Conservation (phyloP, 2,797 vertebrate species). For the Danio jaintianensis region DNA sequence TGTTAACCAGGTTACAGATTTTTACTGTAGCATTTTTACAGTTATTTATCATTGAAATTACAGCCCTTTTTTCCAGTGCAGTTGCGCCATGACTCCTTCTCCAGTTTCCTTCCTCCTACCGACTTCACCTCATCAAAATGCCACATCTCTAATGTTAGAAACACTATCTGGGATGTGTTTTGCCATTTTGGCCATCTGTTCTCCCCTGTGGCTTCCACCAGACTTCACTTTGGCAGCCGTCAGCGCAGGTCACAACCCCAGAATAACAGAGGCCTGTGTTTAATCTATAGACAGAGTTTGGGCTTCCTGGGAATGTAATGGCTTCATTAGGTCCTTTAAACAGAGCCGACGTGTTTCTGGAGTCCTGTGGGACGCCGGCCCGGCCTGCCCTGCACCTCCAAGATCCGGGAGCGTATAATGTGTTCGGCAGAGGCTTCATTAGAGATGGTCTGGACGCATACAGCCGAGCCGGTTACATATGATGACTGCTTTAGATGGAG, state of each 20-base stretch:
- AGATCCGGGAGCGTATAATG: not conserved
- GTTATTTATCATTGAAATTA: too few relatives aligned
- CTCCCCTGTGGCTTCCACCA: not conserved
- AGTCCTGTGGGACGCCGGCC: conserved; percentile 6
- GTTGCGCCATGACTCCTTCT: too few relatives aligned
- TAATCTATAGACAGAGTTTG: conserved; percentile 26
- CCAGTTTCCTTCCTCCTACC: not conserved
- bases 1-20: too few relatives aligned
- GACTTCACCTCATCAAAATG: not conserved
- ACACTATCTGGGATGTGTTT: not conserved
- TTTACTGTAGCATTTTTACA: too few relatives aligned
- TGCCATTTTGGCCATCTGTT: not conserved
- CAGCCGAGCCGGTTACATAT: not conserved
- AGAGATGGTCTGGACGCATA: conserved; percentile 14
- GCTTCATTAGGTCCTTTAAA: conserved; percentile 45
- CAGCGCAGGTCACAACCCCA: conserved; percentile 21
- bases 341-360: conserved; percentile 1
- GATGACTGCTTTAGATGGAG: not conserved
- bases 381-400: not conserved
- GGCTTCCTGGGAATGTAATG: conserved; percentile 33
- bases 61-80: too few relatives aligned
- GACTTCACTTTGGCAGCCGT: conserved; percentile 10
- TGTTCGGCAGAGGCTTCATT: conserved; percentile 19
- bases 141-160: not conserved
- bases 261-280: conserved; percentile 27